Evolutionary conservation across 64 coral and sea anemone genomes (phyloP), one percentile per base, ranked within the genome.

Genomic region (Montipora cactus): DNA sequence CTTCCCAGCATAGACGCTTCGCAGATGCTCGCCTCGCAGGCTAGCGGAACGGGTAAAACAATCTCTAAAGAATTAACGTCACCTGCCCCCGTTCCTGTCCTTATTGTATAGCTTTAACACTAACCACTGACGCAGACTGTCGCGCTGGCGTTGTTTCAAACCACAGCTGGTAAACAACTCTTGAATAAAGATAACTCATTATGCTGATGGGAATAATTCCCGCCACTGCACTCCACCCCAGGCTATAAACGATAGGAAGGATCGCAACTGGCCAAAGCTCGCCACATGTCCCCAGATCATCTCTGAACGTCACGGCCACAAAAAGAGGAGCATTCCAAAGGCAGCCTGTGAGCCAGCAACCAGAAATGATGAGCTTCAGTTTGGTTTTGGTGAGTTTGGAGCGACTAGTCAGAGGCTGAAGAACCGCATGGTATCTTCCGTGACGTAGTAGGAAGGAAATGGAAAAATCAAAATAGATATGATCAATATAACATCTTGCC

Each of bases 141-240:
- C 67, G 25, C 2, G 37, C 59, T 68, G 81, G 81, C 9, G 81
- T 48, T 68, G 14, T 64, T 48, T 84, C 59, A 49, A 69, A 84
- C 81, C 81, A 84, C 13, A 84, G 59, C 59, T 84, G 44, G 81
- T 4, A 48, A 84, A 84, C 28, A 21, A 84, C 61, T 68, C 62
- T 84, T 84, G 81, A 84, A 59, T 84, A 84, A 37, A 67, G 62
- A 84, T 84, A 84, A 13, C 59, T 47, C 81, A 84, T 84, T 19
- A 47, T 19, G 61, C 59, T 9, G 61, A 69, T 69, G 44, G 81
- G 81, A 19, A 84, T 48, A 8, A 49, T 44, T 18, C 81, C 81
- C 1, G 81, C 81, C 18, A 84, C 81, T 69, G n/a, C 14, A 18
- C 14, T n/a, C 81, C 81, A 84, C 15, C 81, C 81, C 46, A 84